Evolutionary conservation across 2,888 invertebrate genomes (phyloP).

Genomic region (Xestia c-nigrum): DNA sequence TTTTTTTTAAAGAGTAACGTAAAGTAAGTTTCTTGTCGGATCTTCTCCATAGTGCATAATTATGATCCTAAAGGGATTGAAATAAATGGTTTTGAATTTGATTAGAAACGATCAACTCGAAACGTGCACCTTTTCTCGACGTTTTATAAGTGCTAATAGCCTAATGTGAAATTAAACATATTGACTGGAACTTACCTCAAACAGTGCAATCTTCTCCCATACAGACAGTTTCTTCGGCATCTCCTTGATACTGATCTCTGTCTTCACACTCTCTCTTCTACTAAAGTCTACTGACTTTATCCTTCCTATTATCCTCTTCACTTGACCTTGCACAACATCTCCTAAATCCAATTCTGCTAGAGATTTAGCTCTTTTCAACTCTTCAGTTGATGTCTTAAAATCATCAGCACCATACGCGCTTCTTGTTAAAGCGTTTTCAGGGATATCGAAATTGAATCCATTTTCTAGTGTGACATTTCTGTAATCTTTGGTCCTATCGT

Average conservation of each 20-base stretch:
- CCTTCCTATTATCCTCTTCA: conserved; percentile 75
- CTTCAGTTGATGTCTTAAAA: conserved; percentile 57
- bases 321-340: conserved; percentile 78
- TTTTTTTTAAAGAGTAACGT: too few relatives aligned
- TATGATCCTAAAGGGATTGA: too few relatives aligned
- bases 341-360: conserved; percentile 79
- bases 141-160: too few relatives aligned
- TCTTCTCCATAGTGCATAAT: too few relatives aligned
- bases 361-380: conserved; percentile 71
- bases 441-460: conserved; percentile 19
- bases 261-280: conserved; percentile 62
- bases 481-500: background rate
- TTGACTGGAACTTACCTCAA: conserved; percentile 77
- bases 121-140: too few relatives aligned
- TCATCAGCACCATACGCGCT: conserved; percentile 46
- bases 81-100: too few relatives aligned
- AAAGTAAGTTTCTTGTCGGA: too few relatives aligned
- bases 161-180: too few relatives aligned
- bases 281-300: conserved; percentile 78
- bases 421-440: conserved; percentile 18
- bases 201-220: conserved; percentile 82
- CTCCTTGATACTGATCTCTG: conserved; percentile 76
- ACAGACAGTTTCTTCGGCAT: conserved; percentile 79
- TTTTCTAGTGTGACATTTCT: conserved; percentile 15
- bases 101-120: too few relatives aligned